phyloP scores from a whole-genome alignment of 1,140 invertebrate species.

The Wasmannia auropunctata region DNA sequence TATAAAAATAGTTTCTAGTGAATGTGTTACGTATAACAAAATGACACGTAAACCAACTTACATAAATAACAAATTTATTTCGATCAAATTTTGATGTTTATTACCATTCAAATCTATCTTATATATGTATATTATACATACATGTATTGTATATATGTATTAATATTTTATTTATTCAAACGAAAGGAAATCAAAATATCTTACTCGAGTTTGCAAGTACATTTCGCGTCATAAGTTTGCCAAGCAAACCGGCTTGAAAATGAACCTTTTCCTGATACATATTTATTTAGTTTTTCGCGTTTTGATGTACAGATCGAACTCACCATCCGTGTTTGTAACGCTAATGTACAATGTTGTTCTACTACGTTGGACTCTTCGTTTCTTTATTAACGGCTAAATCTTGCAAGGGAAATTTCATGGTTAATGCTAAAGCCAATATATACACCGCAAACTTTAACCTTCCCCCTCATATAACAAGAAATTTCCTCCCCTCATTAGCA shows the following conservation, averaged over 20 bases:
- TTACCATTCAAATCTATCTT: neutral
- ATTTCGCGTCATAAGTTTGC: neutral
- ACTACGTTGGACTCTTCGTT: conserved; percentile 6
- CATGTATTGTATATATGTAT: no score
- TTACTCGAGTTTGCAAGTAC: neutral
- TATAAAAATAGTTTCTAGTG: neutral
- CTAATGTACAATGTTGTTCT: neutral
- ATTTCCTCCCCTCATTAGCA: neutral
- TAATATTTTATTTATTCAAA: neutral
- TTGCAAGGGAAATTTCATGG: conserved; percentile 3
- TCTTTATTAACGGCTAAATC: neutral
- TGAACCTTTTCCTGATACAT: conserved; percentile 3
- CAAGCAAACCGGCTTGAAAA: neutral
- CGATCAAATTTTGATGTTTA: neutral
- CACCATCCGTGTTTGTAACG: neutral
- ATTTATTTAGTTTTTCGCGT: conserved; percentile 23
- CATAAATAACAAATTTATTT: neutral
- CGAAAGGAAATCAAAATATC: neutral
- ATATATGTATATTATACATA: no score
- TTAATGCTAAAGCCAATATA: conserved; percentile 29
- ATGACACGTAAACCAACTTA: neutral
- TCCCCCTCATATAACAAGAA: conserved; percentile 3
- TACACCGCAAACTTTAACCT: conserved; percentile 33
- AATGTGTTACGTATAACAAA: neutral
- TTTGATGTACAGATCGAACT: neutral